A percentile compares a stretch with the other conserved stretches of the same genome.
phyloP scores from a whole-genome alignment of 1,140 invertebrate species.

The Drosophila persimilis region DNA sequence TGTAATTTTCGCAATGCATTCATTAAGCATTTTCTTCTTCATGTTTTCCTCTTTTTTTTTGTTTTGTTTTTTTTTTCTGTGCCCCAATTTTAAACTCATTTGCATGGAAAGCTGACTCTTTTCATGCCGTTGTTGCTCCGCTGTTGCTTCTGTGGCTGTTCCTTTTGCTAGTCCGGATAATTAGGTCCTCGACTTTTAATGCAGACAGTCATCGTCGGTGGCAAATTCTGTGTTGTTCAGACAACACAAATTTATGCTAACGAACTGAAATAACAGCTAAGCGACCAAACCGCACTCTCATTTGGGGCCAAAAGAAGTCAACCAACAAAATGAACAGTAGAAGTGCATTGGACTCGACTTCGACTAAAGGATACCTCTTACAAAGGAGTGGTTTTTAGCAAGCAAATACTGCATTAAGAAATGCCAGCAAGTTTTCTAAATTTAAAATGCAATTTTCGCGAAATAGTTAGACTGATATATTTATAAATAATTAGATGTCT shows the following conservation, averaged over 20 bases:
- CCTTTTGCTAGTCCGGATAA: slow-evolving; percentile 28
- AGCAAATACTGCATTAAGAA: too few relatives aligned
- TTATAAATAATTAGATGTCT: too few relatives aligned
- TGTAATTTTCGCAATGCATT: slow-evolving; percentile 58
- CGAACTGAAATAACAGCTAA: slow-evolving; percentile 46
- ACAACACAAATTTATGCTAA: slow-evolving; percentile 44
- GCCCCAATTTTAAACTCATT: slow-evolving; percentile 52
- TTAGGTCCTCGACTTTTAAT: slow-evolving; percentile 49
- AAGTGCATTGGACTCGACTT: too few relatives aligned
- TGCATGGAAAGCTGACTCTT: slow-evolving; percentile 46
- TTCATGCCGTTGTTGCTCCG: neutral
- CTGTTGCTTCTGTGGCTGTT: too few relatives aligned
- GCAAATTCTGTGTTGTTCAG: slow-evolving; percentile 26
- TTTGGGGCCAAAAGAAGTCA: slow-evolving; percentile 16
- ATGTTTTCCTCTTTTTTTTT: neutral
- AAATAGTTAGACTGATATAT: too few relatives aligned
- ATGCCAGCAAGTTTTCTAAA: too few relatives aligned
- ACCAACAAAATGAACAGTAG: neutral
- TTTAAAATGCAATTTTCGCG: too few relatives aligned
- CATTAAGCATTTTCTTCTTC: slow-evolving; percentile 44
- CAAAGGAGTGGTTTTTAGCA: too few relatives aligned
- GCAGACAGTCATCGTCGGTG: slow-evolving; percentile 12
- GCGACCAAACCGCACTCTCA: slow-evolving; percentile 39
- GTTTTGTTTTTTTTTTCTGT: slow-evolving; percentile 13
- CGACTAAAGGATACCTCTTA: too few relatives aligned